Base-by-base conservation (phyloP, 2,888 invertebrate species). In the Amorpha juglandis region DNA sequence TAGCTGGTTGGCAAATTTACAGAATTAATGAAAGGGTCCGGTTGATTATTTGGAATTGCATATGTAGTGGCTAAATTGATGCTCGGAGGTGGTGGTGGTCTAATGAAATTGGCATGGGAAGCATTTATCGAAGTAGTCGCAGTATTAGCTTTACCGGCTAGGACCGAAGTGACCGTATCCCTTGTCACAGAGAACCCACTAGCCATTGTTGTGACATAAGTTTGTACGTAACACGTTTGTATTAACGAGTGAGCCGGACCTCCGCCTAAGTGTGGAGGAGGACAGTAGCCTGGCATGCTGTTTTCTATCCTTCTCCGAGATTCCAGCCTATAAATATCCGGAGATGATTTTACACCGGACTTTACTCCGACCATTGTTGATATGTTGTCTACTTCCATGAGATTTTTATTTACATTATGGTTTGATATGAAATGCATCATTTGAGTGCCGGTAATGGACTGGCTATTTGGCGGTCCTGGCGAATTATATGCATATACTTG, bases 131-230 rank as follows among this genome's bases (percentile, higher is more conserved):
- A 96, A 0, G 97, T 96, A 0, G 97, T 96, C 0, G 96, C 95
- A 0, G 97, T 97, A 74, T 96, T 96, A 0, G 97, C 95, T 82
- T 95, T 94, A 3, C 97, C 97, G 1, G 97, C 97, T 69, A 96
- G 84, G 1, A 97, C 97, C 0, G 96, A 97, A 0, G 97, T 97
- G 21, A 97, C 96, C 0, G 97, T 97, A 80, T 97, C 97, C 73
- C 97, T 95, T 47, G 96, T 96, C 2, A 95, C 95, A 0, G 97
- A 97, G 80, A 96, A 95, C 9, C 96, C 95, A 79, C 96, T 96
- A 0, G 96, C 96, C 87, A 94, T 92, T 0, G 92, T 93, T 1
- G 91, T 91, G 0, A 94, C 90, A 71, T 84, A 88, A 0, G 91
- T 88, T 72, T 93, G 93, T 2, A 92, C 87, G 66, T 92, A 92